phyloP scores from a whole-genome alignment of 2,113 vertebrate species.

The Gymnarchus niloticus region DNA sequence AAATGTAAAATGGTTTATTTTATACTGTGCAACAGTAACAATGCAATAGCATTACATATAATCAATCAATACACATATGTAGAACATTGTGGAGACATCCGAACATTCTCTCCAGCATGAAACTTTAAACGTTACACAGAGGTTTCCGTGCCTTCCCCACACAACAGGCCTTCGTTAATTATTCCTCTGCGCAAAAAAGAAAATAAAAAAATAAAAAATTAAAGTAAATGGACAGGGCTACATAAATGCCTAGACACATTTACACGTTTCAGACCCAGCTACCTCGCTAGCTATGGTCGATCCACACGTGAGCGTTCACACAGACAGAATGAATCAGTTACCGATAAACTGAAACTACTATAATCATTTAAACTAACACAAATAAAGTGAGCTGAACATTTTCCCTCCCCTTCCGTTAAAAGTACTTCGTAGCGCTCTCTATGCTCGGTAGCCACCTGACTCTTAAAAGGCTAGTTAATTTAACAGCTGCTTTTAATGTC shows the following conservation, averaged over 20 bases:
- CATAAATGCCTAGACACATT: constrained; percentile 9
- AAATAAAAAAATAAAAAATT: not conserved
- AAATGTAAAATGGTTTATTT: constrained; percentile 75
- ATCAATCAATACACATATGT: constrained; percentile 65
- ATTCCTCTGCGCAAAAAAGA: not conserved
- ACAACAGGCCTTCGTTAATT: constrained; percentile 8
- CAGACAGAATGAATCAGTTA: not conserved
- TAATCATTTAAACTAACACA: not conserved
- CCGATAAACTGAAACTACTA: not conserved
- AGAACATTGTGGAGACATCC: constrained; percentile 60
- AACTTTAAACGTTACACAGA: constrained; percentile 22
- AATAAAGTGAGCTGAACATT: not conserved
- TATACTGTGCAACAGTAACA: constrained; percentile 78
- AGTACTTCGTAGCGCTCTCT: not conserved
- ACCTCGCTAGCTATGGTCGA: not conserved
- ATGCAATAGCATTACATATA: constrained; percentile 71
- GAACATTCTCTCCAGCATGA: constrained; percentile 54
- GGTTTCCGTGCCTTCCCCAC: constrained; percentile 16
- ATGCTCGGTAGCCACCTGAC: not conserved
- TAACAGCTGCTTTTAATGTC: not conserved
- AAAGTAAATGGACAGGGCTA: constrained; percentile 8
- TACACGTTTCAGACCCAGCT: not conserved
- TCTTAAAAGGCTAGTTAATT: not conserved
- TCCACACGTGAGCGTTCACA: not conserved
- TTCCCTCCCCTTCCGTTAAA: not conserved